phyloP scores from a whole-genome alignment of 2,888 invertebrate genomes.

The Dicranocentrus wangi region DNA sequence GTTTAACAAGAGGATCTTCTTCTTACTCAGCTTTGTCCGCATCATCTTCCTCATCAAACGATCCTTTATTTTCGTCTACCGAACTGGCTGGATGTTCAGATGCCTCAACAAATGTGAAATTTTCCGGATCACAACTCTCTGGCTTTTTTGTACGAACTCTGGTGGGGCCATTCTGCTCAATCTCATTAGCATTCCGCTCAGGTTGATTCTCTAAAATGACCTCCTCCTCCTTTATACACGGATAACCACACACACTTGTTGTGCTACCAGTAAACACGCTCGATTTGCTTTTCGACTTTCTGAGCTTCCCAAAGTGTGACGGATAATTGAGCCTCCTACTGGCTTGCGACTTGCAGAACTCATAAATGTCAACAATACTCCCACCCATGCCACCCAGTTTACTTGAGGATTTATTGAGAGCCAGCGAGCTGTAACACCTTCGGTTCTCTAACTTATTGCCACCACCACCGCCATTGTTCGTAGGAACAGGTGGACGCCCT shows the following conservation, averaged over 20 bases:
- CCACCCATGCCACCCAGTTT: slow-evolving; percentile 54
- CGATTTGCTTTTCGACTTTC: slow-evolving; percentile 38
- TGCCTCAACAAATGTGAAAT: too few relatives aligned
- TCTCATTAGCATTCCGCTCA: slow-evolving; percentile 33
- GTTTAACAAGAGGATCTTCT: too few relatives aligned
- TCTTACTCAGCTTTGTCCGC: not conserved
- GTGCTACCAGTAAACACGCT: slow-evolving; percentile 46
- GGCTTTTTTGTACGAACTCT: too few relatives aligned
- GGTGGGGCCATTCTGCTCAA: too few relatives aligned
- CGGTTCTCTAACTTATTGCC: slow-evolving; percentile 58
- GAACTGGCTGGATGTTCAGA: not conserved
- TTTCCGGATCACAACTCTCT: too few relatives aligned
- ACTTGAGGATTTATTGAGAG: slow-evolving; percentile 45
- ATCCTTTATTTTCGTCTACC: not conserved
- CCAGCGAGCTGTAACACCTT: slow-evolving; percentile 65
- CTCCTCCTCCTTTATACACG: slow-evolving; percentile 44
- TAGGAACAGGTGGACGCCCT: slow-evolving; percentile 39
- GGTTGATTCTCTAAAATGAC: slow-evolving; percentile 1
- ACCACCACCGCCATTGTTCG: not conserved
- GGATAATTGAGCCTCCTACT: slow-evolving; percentile 41
- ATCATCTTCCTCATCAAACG: not conserved
- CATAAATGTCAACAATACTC: slow-evolving; percentile 61
- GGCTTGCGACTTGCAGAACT: slow-evolving; percentile 55
- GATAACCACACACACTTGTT: slow-evolving; percentile 51
- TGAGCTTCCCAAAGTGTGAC: slow-evolving; percentile 11